Percentiles rank a stretch among this genome's conserved stretches.
Conservation (phyloP, 1,140 invertebrate genomes). For the Meteorus sp. region DNA sequence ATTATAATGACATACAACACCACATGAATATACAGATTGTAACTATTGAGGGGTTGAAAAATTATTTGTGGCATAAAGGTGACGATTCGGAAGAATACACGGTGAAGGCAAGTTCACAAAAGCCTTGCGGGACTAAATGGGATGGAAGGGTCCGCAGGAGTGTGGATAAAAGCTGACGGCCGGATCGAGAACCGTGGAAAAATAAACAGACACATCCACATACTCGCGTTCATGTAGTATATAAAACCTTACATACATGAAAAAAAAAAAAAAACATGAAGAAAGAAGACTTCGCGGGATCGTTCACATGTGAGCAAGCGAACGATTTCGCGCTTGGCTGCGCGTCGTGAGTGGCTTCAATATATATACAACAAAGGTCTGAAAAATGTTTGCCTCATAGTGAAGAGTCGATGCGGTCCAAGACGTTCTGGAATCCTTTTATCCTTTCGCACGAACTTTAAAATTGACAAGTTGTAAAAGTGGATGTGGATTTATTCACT, state of each 20-base stretch:
- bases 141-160: conserved; percentile 3
- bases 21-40: too few relatives aligned
- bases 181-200: background rate
- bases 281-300: conserved; percentile 28
- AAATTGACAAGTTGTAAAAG: conserved; percentile 4
- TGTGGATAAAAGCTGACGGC: background rate
- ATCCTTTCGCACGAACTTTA: background rate
- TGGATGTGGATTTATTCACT: too few relatives aligned
- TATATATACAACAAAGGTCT: background rate
- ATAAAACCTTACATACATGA: background rate
- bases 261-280: background rate
- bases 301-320: conserved; percentile 57
- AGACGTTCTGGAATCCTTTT: background rate
- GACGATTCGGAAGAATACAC: conserved; percentile 27
- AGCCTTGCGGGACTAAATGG: conserved; percentile 22
- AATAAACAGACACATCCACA: background rate
- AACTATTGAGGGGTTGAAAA: background rate
- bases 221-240: background rate
- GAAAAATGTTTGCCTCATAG: background rate
- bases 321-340: conserved; percentile 58
- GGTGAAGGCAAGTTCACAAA: conserved; percentile 16
- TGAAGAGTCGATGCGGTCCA: background rate
- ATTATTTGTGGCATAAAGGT: conserved; percentile 13
- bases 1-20: too few relatives aligned
- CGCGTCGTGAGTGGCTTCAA: conserved; percentile 53